Evolutionary conservation across 2,888 invertebrate genomes (phyloP).

Genomic region (Limnephilus rhombicus): DNA sequence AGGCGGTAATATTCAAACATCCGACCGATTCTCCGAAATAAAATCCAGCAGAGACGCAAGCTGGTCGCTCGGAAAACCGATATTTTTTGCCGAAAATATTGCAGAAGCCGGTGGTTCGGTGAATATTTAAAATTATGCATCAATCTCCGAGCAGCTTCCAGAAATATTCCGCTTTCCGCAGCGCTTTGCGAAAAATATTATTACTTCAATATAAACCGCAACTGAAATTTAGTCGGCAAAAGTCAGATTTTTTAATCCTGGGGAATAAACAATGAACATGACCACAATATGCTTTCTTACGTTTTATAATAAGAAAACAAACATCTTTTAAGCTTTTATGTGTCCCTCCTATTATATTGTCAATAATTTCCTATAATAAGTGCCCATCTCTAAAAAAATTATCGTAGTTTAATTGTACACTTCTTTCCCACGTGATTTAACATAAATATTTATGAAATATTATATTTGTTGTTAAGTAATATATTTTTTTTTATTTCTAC

Average conservation of each 20-base stretch:
- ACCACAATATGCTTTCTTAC: not conserved
- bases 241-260: not conserved
- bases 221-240: not conserved
- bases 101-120: conserved; percentile 52
- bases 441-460: no score
- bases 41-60: conserved; percentile 29
- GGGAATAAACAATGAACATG: not conserved
- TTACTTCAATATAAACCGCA: conserved; percentile 10
- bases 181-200: conserved; percentile 24
- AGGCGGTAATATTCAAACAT: conserved; percentile 19
- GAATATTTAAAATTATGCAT: conserved; percentile 64
- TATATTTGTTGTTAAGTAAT: no score
- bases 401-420: not conserved
- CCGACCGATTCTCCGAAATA: conserved; percentile 21
- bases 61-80: conserved; percentile 42
- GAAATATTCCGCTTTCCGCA: conserved; percentile 31
- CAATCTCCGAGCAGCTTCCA: conserved; percentile 45
- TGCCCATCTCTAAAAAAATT: no score
- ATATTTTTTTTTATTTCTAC: no score
- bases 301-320: not conserved
- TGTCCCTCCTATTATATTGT: not conserved
- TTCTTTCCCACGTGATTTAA: not conserved
- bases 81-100: conserved; percentile 46
- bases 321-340: not conserved
- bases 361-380: no score